Percentiles rank a stretch among this genome's conserved stretches.
phyloP scores from a whole-genome alignment of 2,113 vertebrate genomes.

The Ellobius talpinus region DNA sequence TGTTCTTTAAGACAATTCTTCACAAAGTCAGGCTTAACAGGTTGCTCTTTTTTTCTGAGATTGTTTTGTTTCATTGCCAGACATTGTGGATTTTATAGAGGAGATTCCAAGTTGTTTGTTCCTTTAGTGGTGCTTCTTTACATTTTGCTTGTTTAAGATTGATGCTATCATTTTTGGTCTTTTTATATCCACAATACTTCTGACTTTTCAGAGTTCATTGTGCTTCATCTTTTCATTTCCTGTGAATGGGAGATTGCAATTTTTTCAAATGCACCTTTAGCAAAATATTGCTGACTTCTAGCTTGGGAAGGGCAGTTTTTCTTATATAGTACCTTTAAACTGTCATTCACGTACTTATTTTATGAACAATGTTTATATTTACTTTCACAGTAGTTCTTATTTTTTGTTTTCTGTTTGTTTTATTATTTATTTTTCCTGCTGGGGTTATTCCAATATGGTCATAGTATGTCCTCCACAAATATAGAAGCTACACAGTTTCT shows the following conservation, averaged over 20 bases:
- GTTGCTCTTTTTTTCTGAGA: neutral
- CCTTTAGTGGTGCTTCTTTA: neutral
- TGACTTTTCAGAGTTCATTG: neutral
- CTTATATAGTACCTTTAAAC: accelerated
- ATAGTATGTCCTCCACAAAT: neutral
- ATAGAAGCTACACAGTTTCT: neutral
- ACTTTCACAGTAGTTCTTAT: neutral
- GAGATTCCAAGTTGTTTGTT: neutral
- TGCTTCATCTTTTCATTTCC: neutral
- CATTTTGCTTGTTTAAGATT: neutral
- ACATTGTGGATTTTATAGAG: neutral
- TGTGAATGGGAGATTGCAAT: neutral
- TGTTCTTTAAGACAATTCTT: neutral
- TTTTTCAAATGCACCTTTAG: neutral
- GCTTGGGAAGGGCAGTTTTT: neutral
- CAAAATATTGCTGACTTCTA: neutral
- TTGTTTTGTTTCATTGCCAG: neutral
- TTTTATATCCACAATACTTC: neutral
- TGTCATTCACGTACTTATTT: neutral
- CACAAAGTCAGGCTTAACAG: neutral
- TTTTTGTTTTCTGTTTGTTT: neutral
- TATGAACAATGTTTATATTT: neutral
- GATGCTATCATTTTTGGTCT: neutral
- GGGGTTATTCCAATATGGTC: neutral
- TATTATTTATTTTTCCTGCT: neutral